Evolutionary conservation across 2,113 vertebrate genomes (phyloP).

Genomic region (Zosterops lateralis): DNA sequence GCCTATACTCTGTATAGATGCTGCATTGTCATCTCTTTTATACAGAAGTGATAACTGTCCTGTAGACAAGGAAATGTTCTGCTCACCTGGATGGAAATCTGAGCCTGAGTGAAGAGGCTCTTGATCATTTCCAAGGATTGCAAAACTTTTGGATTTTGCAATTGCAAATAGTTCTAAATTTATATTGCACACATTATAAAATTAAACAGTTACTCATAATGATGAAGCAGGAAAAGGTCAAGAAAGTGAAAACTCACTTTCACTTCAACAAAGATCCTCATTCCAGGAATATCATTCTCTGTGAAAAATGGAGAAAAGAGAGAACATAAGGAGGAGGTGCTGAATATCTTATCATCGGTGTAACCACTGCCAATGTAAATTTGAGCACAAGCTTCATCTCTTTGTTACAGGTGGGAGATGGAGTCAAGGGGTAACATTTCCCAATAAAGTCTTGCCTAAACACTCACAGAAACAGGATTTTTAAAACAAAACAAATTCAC

Average conservation of each 20-base stretch:
- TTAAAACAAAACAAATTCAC: not conserved
- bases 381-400: not conserved
- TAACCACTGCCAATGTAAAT: not conserved
- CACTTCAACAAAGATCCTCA: not conserved
- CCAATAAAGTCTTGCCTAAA: not conserved
- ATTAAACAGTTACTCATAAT: not conserved
- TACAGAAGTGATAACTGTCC: not conserved
- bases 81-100: not conserved
- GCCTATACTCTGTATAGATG: not conserved
- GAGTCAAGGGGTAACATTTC: not conserved
- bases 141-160: not conserved
- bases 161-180: not conserved
- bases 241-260: not conserved
- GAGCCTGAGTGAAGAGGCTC: not conserved
- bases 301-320: not conserved
- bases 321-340: not conserved
- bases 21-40: not conserved
- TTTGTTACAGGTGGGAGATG: not conserved
- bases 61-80: not conserved
- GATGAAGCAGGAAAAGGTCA: not conserved
- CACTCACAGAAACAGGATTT: not conserved
- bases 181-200: not conserved
- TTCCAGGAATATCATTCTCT: not conserved
- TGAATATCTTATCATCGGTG: not conserved
- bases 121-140: not conserved